A percentile compares a stretch with the other conserved stretches of the same genome.
Conservation (phyloP, 2,113 vertebrate genomes). For the Nesospiza acunhae region DNA sequence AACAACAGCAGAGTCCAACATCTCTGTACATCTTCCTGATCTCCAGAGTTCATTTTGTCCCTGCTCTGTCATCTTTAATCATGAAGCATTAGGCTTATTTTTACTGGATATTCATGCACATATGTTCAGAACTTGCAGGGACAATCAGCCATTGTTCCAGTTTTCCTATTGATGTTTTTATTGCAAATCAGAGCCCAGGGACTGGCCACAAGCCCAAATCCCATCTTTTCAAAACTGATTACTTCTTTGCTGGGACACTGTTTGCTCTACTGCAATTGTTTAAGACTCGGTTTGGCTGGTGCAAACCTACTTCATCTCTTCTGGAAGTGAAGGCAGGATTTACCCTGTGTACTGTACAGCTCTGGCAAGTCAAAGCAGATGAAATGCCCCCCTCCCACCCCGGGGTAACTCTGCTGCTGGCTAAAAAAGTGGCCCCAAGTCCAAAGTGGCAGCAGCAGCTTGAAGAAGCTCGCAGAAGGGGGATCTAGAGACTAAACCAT, state of each 20-base stretch:
- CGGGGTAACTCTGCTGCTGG: background rate
- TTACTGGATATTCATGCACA: constrained; percentile 45
- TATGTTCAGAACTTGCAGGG: constrained; percentile 57
- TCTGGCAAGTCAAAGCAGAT: background rate
- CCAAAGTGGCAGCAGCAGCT: background rate
- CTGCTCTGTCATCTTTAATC: constrained; percentile 69
- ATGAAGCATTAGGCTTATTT: constrained; percentile 52
- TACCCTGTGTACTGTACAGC: background rate
- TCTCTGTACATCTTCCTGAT: constrained; percentile 41
- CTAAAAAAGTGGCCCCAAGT: background rate
- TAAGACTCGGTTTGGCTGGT: constrained; percentile 14
- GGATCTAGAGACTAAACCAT: background rate
- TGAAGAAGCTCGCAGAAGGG: background rate
- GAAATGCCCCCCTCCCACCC: background rate
- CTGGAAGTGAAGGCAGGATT: background rate
- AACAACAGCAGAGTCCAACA: constrained; percentile 34
- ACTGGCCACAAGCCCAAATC: constrained; percentile 58
- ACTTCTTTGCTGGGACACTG: background rate
- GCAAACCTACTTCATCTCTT: background rate
- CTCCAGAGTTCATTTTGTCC: constrained; percentile 62
- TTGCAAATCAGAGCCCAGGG: constrained; percentile 20
- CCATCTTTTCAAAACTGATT: constrained; percentile 47
- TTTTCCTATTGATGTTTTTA: background rate
- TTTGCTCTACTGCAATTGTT: background rate
- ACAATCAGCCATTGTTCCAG: constrained; percentile 37